These are phyloP conservation scores for Gari tellinella DNA, from an alignment of 2,888 invertebrate genomes.

Conservation along the genomic window DNA sequence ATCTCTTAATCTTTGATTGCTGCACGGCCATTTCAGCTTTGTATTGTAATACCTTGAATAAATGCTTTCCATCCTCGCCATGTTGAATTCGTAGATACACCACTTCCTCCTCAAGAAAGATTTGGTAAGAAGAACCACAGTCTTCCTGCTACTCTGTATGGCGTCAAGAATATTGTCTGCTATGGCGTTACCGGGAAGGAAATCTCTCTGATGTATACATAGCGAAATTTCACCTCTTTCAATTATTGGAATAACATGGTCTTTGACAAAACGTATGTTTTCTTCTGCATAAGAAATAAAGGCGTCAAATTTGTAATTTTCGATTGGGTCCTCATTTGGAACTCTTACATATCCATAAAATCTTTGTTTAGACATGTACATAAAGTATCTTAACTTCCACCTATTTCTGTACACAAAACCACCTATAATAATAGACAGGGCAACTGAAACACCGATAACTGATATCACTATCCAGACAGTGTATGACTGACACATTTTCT, in stretches of 20 bases:
- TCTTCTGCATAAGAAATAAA: constrained; percentile 57
- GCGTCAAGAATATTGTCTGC: constrained; percentile 61
- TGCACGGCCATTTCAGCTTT: too few relatives aligned
- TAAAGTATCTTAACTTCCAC: constrained; percentile 56
- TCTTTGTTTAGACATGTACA: constrained; percentile 36
- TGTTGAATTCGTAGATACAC: constrained; percentile 68
- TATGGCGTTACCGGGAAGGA: constrained; percentile 59
- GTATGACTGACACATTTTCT: constrained; percentile 3
- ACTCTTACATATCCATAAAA: constrained; percentile 25
- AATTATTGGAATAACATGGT: constrained; percentile 19
- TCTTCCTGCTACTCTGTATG: constrained; percentile 62
- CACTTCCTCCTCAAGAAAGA: constrained; percentile 56
- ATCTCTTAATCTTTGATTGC: too few relatives aligned
- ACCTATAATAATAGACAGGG: constrained; percentile 19
- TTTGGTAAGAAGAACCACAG: constrained; percentile 54
- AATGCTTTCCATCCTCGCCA: constrained; percentile 62
- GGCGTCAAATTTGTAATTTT: constrained; percentile 52
- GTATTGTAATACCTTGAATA: constrained; percentile 32
- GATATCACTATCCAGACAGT: constrained; percentile 4
- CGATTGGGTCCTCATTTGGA: background rate
- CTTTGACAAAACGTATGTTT: constrained; percentile 28
- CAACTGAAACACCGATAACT: constrained; percentile 3
- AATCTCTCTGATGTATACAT: constrained; percentile 63
- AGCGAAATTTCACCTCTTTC: constrained; percentile 47
- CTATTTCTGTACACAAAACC: constrained; percentile 43